These are phyloP conservation scores for Tribolium madens DNA, from an alignment of 1,140 invertebrate species.

Conservation along the genomic window DNA sequence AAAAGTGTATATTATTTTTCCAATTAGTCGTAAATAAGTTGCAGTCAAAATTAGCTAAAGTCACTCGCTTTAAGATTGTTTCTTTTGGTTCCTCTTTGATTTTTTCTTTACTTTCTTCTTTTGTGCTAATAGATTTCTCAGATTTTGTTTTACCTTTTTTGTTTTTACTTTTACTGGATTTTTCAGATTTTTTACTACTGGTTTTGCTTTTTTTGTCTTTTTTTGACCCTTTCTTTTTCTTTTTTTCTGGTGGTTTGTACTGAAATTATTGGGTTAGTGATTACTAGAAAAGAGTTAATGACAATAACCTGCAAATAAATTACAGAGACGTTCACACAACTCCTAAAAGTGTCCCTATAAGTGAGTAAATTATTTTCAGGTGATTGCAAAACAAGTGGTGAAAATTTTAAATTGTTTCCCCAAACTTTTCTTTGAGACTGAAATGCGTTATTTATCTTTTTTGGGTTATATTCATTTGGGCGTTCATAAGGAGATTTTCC, in stretches of 20 bases:
- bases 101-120: constrained; percentile 15
- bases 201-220: constrained; percentile 45
- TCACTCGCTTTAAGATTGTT: constrained; percentile 56
- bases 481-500: constrained; percentile 44
- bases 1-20: constrained; percentile 60
- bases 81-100: constrained; percentile 27
- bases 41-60: constrained; percentile 58
- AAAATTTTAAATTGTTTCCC: constrained; percentile 68
- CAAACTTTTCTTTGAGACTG: constrained; percentile 67
- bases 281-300: constrained; percentile 20
- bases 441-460: constrained; percentile 65
- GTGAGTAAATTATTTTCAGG: constrained; percentile 67
- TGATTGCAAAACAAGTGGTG: constrained; percentile 63
- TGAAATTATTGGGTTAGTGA: constrained; percentile 34
- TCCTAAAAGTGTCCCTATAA: constrained; percentile 68
- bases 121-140: constrained; percentile 1
- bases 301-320: constrained; percentile 67
- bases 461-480: constrained; percentile 54
- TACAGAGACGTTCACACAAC: constrained; percentile 65
- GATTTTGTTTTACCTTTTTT: constrained; percentile 31
- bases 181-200: constrained; percentile 45
- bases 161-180: constrained; percentile 20
- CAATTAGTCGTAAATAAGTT: constrained; percentile 57
- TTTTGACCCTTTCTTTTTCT: constrained; percentile 8
- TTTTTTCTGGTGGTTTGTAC: constrained; percentile 25